Evolutionary conservation across 2,888 invertebrate genomes (phyloP).

Genomic region (Plagodis dolabraria): DNA sequence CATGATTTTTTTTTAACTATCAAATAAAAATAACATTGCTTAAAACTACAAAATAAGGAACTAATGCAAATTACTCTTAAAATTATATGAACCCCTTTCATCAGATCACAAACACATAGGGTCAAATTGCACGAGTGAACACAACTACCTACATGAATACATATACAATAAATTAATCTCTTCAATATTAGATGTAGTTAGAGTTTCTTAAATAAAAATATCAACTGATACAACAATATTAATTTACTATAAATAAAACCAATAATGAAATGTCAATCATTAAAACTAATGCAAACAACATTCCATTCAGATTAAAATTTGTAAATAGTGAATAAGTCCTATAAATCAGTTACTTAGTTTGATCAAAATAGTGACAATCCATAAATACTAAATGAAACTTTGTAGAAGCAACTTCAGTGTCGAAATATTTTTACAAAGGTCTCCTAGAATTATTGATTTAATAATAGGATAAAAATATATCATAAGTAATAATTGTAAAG

Average conservation of each 20-base stretch:
- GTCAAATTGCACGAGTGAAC: conserved; percentile 78
- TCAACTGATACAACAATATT: conserved; percentile 78
- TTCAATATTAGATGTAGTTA: conserved; percentile 66
- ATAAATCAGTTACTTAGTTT: conserved; percentile 7
- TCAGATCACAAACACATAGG: conserved; percentile 81
- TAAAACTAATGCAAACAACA: conserved; percentile 64
- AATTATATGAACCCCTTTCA: conserved; percentile 75
- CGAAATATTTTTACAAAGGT: conserved; percentile 19
- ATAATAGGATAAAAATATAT: conserved; percentile 61
- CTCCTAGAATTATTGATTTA: conserved; percentile 12
- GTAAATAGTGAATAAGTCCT: conserved; percentile 43
- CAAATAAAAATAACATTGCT: conserved; percentile 63
- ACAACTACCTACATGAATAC: conserved; percentile 68
- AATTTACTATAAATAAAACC: conserved; percentile 71
- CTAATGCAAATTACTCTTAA: conserved; percentile 77
- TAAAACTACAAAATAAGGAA: conserved; percentile 81
- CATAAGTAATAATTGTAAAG: conserved; percentile 49
- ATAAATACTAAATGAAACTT: conserved; percentile 12
- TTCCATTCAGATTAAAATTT: conserved; percentile 56
- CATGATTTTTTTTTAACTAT: conserved; percentile 51
- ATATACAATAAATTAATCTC: conserved; percentile 82
- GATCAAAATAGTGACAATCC: conserved; percentile 30
- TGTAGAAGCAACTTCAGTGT: conserved; percentile 15
- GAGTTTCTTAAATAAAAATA: conserved; percentile 74
- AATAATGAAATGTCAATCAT: conserved; percentile 75